A percentile compares a stretch with the other conserved stretches of the same genome.
These are phyloP conservation scores for Ischnura elegans DNA, from an alignment of 2,888 invertebrate species.

Conservation along the genomic window DNA sequence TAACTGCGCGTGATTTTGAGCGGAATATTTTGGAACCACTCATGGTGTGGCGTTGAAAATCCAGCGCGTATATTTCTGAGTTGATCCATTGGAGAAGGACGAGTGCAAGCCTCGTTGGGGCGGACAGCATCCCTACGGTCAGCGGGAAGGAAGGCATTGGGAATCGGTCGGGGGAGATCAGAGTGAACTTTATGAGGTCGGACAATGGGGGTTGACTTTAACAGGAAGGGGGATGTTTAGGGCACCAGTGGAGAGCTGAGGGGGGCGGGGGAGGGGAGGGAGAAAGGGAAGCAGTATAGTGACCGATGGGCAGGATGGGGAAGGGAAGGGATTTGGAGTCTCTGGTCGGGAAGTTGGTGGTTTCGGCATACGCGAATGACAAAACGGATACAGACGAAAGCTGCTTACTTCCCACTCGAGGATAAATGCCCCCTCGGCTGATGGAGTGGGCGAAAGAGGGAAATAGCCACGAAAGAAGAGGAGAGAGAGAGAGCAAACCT, in stretches of 20 bases:
- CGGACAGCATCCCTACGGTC: background rate
- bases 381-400: constrained; percentile 29
- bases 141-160: background rate
- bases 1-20: no score
- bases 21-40: no score
- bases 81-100: background rate
- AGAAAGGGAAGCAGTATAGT: background rate
- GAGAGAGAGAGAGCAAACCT: background rate
- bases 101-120: background rate
- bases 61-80: no score
- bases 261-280: background rate
- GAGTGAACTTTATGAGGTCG: constrained; percentile 9
- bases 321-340: background rate
- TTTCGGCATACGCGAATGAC: constrained; percentile 7
- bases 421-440: background rate
- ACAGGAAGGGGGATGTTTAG: constrained; percentile 23
- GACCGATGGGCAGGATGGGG: background rate
- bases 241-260: background rate
- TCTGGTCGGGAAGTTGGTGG: background rate
- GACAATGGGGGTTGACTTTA: constrained; percentile 24
- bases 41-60: no score
- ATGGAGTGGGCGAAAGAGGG: background rate
- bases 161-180: background rate
- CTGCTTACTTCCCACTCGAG: background rate
- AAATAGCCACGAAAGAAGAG: background rate